Conservation (phyloP, 2,797 vertebrate genomes). For the Hippocampus kuda region DNA sequence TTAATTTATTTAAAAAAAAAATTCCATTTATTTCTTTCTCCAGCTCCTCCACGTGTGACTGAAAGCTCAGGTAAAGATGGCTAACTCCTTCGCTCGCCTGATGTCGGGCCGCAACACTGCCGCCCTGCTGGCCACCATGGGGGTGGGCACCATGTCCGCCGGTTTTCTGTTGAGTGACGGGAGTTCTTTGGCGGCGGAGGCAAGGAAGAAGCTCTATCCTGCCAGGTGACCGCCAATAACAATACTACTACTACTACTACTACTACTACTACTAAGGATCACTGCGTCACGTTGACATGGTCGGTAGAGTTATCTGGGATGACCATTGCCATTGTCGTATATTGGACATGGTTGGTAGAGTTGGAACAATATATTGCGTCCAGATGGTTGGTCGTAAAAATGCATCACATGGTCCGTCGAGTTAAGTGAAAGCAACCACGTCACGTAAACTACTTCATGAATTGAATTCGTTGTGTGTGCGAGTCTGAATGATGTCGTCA, state of each 20-base stretch:
- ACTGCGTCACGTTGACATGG: too few species aligned
- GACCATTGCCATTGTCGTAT: too few species aligned
- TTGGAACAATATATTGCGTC: too few species aligned
- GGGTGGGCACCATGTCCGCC: slow-evolving; percentile 69
- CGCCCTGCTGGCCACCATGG: slow-evolving; percentile 70
- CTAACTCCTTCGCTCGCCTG: slow-evolving; percentile 74
- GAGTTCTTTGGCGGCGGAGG: slow-evolving; percentile 51
- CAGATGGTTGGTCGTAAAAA: too few species aligned
- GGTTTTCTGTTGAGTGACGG: slow-evolving; percentile 70
- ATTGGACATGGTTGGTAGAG: too few species aligned
- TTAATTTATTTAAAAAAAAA: background rate
- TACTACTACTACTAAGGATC: too few species aligned
- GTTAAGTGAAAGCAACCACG: too few species aligned
- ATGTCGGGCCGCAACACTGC: slow-evolving; percentile 70
- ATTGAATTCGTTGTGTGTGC: too few species aligned
- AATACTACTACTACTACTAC: too few species aligned
- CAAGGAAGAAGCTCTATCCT: slow-evolving; percentile 74
- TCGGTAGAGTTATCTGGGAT: background rate
- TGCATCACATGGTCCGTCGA: background rate
- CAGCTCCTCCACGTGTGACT: background rate
- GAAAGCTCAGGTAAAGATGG: slow-evolving; percentile 56
- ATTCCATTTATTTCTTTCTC: background rate
- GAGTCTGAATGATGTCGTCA: background rate
- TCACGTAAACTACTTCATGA: too few species aligned
- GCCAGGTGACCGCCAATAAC: slow-evolving; percentile 64